phyloP scores from a whole-genome alignment of 2,888 invertebrate species.

The Coenonympha glycerion region DNA sequence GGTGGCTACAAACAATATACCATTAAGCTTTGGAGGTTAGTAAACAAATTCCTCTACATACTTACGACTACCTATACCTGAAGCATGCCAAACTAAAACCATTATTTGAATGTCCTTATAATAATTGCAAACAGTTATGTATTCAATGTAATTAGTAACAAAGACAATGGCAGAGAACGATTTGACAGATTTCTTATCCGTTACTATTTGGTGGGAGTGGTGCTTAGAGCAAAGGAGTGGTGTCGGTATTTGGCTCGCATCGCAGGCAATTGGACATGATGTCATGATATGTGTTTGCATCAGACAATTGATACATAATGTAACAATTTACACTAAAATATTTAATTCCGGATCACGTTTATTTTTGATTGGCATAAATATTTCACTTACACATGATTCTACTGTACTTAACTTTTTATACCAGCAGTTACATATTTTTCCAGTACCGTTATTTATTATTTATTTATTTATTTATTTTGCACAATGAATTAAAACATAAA shows the following conservation, averaged over 20 bases:
- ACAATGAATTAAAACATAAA: too few relatives aligned
- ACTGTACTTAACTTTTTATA: too few relatives aligned
- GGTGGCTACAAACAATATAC: not conserved
- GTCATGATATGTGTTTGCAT: constrained; percentile 48
- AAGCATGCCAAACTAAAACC: not conserved
- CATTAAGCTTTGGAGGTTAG: not conserved
- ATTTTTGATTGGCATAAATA: too few relatives aligned
- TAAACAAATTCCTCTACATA: not conserved
- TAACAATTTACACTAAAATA: constrained; percentile 1
- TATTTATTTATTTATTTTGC: too few relatives aligned
- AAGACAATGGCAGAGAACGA: constrained; percentile 53
- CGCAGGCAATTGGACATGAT: constrained; percentile 43
- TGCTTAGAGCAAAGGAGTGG: constrained; percentile 60
- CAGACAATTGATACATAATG: too few relatives aligned
- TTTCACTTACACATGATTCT: too few relatives aligned
- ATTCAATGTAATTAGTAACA: constrained; percentile 54
- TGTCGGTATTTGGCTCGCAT: constrained; percentile 42
- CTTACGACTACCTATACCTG: too few relatives aligned
- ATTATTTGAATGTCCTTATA: not conserved
- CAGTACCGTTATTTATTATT: too few relatives aligned
- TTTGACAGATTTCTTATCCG: constrained; percentile 47
- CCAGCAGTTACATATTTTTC: too few relatives aligned
- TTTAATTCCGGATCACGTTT: too few relatives aligned
- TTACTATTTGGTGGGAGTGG: constrained; percentile 51
- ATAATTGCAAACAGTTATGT: constrained; percentile 15